Evolutionary conservation across 2,113 vertebrate species (phyloP), one percentile per base, ranked within the genome.

Genomic region (Camarhynchus parvulus): DNA sequence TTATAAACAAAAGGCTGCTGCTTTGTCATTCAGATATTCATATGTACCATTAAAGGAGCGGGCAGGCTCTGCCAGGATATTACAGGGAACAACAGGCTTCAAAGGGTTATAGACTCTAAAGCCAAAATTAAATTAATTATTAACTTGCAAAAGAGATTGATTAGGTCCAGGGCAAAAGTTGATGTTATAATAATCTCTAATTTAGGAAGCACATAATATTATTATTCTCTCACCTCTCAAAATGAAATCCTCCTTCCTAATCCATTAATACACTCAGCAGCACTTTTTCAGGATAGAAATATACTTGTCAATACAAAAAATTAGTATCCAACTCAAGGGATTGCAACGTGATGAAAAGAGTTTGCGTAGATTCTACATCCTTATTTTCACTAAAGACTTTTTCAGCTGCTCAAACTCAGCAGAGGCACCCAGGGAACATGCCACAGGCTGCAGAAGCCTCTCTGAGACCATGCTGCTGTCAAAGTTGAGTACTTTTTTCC

Each of bases 361-460:
- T 76, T 91, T 79, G 49, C 79, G 63, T 31, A 64, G 30, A 31
- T 75, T 49, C 75, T 83, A 62, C 56, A 87, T 5, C 73, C 49
- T 72, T 75, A 17, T 75, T 95, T 96, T 93, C 75, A 76, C 67
- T 85, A 69, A 82, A 68, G 62, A 13, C 23, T 92, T 87, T 66
- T 49, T 56, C 77, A 85, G 75, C 30, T 81, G 39, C 64, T 68
- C 81, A 73, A 56, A 56, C 25, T 33, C 13, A 85, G 67, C 27
- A 39, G 58, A 56, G 66, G 53, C 24, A 44, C 23, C 16, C 20
- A 28, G 30, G 23, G 47, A 77, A 39, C n/a, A 8, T 44, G 52
- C 50, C 47, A n/a, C 15, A 59, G 50, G 20, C 59, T 89, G 69
- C 68, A 79, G 31, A 63, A 76, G 16, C 78, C 46, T 63, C 44